Conservation (phyloP, 2,797 vertebrate species). For the Podarcis siculus region DNA sequence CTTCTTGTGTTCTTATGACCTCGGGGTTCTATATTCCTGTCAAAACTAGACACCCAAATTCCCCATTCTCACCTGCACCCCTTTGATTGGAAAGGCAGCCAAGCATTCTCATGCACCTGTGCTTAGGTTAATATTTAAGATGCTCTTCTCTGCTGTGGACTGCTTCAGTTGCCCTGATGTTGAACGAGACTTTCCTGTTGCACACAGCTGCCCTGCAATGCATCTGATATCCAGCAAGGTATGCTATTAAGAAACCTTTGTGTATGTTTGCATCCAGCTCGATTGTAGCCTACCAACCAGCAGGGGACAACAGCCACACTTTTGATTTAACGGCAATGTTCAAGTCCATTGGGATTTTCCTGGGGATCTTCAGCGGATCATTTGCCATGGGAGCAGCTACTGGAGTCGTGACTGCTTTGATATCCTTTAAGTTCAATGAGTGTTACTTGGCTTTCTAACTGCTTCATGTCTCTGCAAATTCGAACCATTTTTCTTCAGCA, state of each 20-base stretch:
- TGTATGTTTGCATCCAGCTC: slow-evolving; percentile 80
- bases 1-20: too few relatives aligned
- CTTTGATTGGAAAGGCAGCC: too few relatives aligned
- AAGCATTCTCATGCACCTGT: background rate
- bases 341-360: slow-evolving; percentile 93
- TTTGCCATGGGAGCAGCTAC: slow-evolving; percentile 95
- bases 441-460: background rate
- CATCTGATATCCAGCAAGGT: background rate
- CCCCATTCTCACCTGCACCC: too few relatives aligned
- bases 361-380: slow-evolving; percentile 97
- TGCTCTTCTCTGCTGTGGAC: background rate
- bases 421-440: slow-evolving; percentile 84
- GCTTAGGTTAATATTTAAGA: background rate
- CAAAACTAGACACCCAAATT: too few relatives aligned
- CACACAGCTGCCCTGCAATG: background rate
- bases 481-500: background rate
- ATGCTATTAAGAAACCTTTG: background rate
- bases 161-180: background rate
- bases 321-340: slow-evolving; percentile 94
- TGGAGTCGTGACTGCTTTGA: slow-evolving; percentile 93
- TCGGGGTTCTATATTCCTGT: background rate
- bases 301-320: slow-evolving; percentile 93
- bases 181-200: background rate
- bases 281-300: slow-evolving; percentile 94
- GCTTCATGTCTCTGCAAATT: background rate